Evolutionary conservation across 2,888 invertebrate genomes (phyloP), one percentile per base, ranked within the genome.

Genomic region (Stenotaenia linearis): DNA sequence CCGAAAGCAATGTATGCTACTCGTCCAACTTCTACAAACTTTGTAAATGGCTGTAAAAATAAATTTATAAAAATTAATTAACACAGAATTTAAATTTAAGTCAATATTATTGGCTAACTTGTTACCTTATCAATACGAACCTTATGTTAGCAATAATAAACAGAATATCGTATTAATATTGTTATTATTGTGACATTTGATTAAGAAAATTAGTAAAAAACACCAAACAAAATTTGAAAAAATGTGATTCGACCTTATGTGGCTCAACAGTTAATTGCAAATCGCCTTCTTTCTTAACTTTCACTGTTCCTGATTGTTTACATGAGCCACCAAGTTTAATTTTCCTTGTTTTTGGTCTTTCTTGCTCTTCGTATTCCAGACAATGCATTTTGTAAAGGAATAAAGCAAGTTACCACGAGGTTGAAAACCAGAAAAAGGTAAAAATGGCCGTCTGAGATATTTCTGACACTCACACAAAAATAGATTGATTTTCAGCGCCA

Each of bases 1-100:
- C 99, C 98, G 85, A 95, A 93, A 81, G 96, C 92, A 84, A 98
- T 92, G 87, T 94, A 94, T 89, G 96, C 98, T 84, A 99, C 94
- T 84, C 99, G 95, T 88, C 99, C 99, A 83, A 97, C 92, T 88
- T 99, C 95, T 83, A 99, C 98, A 88, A 94, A 97, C 88, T 95
- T 91, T 85, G 92, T 90, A 90, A 95, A 96, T 86, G 94, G 93
- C 96, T 93, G 85, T 81, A 88, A 87, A 45, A 80, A 77, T 81
- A 79, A n/a, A n/a, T n/a, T n/a, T n/a, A n/a, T n/a, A 75, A 3
- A 35, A 78, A n/a, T 15, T 23, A 78, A 78, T 18, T 35, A 75
- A 25, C 6, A 15, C 9, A 23, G 15, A 23, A 75, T 5, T 10
- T 25, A 75, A 56, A 56, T n/a, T n/a, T n/a, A n/a, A n/a, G n/a